A percentile compares a stretch with the other conserved stretches of the same genome.
Evolutionary conservation across 2,888 invertebrate species (phyloP).

Genomic region (Euclidia mi): DNA sequence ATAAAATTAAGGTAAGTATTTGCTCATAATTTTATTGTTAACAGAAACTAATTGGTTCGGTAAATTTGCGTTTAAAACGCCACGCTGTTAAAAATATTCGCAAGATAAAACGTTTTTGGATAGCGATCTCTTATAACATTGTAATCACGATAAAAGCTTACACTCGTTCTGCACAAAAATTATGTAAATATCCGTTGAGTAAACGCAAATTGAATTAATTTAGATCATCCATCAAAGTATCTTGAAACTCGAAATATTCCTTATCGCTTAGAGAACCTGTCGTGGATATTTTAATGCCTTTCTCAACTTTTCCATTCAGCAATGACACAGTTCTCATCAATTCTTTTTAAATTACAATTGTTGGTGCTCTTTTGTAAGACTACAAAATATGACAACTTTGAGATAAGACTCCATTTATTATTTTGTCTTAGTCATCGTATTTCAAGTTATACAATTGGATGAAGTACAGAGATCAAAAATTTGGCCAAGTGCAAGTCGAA

Average conservation of each 20-base stretch:
- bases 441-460: too few species aligned
- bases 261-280: constrained; percentile 64
- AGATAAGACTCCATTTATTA: constrained; percentile 17
- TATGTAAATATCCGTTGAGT: constrained; percentile 55
- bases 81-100: constrained; percentile 5
- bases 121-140: constrained; percentile 20
- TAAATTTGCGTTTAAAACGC: constrained; percentile 3
- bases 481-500: too few species aligned
- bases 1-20: too few species aligned
- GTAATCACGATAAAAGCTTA: constrained; percentile 56
- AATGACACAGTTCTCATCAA: constrained; percentile 62
- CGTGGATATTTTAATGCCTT: constrained; percentile 67
- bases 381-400: not conserved
- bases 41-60: constrained; percentile 1
- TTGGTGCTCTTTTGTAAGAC: too few species aligned
- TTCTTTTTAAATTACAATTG: too few species aligned
- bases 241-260: constrained; percentile 65
- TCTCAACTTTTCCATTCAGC: constrained; percentile 61
- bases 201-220: constrained; percentile 74
- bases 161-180: constrained; percentile 29
- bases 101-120: constrained; percentile 8
- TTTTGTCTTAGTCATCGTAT: too few species aligned
- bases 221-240: constrained; percentile 80
- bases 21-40: too few species aligned
- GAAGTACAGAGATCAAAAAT: too few species aligned